Evolutionary conservation across 2,797 vertebrate species (phyloP).

Genomic region (Rhynchotus rufescens): DNA sequence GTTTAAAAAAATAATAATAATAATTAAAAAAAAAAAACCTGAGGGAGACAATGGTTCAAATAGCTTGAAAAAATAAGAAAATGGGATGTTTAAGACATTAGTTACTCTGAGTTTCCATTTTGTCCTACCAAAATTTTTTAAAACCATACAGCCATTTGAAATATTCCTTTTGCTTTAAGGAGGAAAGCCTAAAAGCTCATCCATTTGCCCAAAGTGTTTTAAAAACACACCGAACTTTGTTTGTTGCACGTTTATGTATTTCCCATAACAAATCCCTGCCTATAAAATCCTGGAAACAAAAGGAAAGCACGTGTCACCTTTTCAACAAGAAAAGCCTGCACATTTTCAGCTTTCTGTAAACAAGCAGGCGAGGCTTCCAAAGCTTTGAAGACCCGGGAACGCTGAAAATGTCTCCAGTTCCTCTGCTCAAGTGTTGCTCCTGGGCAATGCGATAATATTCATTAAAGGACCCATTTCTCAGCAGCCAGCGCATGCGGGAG

Average conservation of each 20-base stretch:
- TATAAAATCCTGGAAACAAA: conserved; percentile 3
- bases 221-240: not conserved
- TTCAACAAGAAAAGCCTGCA: conserved; percentile 39
- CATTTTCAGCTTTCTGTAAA: conserved; percentile 46
- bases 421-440: conserved; percentile 51
- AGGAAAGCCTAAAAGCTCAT: not conserved
- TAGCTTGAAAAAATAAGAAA: not conserved
- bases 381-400: conserved; percentile 36
- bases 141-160: not conserved
- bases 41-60: not conserved
- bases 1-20: not conserved
- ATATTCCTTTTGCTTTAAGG: not conserved
- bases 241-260: not conserved
- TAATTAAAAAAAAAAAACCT: not conserved
- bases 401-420: conserved; percentile 13
- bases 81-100: not conserved
- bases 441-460: conserved; percentile 54
- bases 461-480: conserved; percentile 67
- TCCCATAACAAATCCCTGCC: not conserved
- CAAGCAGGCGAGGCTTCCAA: conserved; percentile 14
- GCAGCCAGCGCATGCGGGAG: conserved; percentile 57
- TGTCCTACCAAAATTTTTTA: conserved; percentile 12
- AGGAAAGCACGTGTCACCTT: conserved; percentile 53
- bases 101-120: not conserved
- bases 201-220: not conserved